phyloP scores from a whole-genome alignment of 1,140 invertebrate species.

The Trichomalopsis sarcophagae region DNA sequence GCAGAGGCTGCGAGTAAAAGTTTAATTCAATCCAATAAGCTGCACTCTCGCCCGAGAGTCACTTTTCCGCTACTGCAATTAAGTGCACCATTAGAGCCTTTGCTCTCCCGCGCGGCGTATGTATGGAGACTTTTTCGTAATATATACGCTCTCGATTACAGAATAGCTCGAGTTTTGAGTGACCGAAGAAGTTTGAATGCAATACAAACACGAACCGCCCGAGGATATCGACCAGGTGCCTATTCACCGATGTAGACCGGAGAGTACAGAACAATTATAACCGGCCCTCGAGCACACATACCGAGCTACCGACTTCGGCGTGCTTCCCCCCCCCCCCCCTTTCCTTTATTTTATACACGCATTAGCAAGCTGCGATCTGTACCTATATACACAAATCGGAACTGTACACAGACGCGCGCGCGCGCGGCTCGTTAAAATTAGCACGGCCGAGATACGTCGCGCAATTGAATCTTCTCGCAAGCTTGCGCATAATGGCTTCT shows the following conservation, averaged over 20 bases:
- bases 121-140: too few relatives aligned
- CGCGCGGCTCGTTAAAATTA: conserved; percentile 11
- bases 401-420: neutral
- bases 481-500: neutral
- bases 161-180: neutral
- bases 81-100: neutral
- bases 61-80: conserved; percentile 7
- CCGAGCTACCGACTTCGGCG: neutral
- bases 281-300: neutral
- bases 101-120: too few relatives aligned
- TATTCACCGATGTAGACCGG: too few relatives aligned
- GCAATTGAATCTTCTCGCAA: neutral
- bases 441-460: neutral
- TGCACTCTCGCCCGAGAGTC: neutral
- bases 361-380: neutral
- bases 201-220: neutral
- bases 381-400: conserved; percentile 29
- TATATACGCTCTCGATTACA: too few relatives aligned
- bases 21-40: neutral
- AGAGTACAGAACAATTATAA: neutral
- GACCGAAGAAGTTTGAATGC: neutral
- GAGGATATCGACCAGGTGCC: neutral
- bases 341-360: neutral
- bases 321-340: neutral
- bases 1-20: neutral